Evolutionary conservation across 2,113 vertebrate species (phyloP).

Genomic region (Eira barbara): DNA sequence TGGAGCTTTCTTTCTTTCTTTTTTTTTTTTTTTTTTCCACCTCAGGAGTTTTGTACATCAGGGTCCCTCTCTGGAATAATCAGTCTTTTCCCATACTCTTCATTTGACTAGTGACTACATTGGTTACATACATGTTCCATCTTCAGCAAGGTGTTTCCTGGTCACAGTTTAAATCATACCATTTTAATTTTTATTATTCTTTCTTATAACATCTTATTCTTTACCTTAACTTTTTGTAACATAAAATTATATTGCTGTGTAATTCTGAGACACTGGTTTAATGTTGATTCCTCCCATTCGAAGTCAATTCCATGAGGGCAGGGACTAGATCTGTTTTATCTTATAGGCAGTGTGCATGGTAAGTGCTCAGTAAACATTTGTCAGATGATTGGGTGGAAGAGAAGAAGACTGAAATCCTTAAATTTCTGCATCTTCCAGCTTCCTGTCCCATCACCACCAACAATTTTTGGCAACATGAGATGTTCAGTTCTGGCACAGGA

Average conservation of each 20-base stretch:
- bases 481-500: not conserved
- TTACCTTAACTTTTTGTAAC: not conserved
- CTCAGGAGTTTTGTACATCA: not conserved
- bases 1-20: not conserved
- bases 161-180: not conserved
- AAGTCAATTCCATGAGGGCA: not conserved
- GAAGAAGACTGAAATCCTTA: not conserved
- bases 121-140: not conserved
- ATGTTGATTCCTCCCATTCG: not conserved
- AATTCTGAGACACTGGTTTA: not conserved
- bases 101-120: not conserved
- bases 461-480: not conserved
- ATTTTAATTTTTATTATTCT: not conserved
- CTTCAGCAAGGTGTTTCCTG: not conserved
- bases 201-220: not conserved
- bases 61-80: not conserved
- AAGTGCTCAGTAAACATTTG: not conserved
- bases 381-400: not conserved
- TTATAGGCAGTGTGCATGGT: not conserved
- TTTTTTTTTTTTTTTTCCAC: not conserved
- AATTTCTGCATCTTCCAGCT: not conserved
- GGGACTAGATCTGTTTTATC: not conserved
- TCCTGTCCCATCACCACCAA: not conserved
- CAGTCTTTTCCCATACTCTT: not conserved
- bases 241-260: not conserved